Conservation (phyloP, 2,888 invertebrate genomes). For the Lumbricus terrestris region DNA sequence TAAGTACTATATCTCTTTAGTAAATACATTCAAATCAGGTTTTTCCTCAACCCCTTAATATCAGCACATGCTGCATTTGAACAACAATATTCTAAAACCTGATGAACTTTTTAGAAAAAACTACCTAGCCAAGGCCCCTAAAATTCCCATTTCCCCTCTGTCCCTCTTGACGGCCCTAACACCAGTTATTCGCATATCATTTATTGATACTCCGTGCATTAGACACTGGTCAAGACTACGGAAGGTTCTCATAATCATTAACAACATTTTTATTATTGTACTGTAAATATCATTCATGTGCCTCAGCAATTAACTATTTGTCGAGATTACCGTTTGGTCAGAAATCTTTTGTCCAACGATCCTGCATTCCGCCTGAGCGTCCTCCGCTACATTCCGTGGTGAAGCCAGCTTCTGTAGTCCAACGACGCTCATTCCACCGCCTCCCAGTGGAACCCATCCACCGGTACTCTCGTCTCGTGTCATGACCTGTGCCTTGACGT, state of each 20-base stretch:
- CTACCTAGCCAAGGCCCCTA: too few species aligned
- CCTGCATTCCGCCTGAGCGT: background rate
- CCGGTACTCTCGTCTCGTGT: conserved; percentile 94
- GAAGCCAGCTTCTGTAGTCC: conserved; percentile 29
- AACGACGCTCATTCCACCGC: conserved; percentile 90
- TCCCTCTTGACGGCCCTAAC: too few species aligned
- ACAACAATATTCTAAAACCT: too few species aligned
- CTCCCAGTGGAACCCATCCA: conserved; percentile 87
- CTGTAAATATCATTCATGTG: background rate
- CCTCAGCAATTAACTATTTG: background rate
- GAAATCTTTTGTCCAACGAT: background rate
- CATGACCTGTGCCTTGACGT: conserved; percentile 98
- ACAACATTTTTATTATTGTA: background rate
- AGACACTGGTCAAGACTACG: background rate
- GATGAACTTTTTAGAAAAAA: too few species aligned
- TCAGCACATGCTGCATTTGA: too few species aligned
- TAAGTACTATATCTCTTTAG: too few species aligned
- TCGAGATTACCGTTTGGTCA: background rate
- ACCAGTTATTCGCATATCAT: too few species aligned
- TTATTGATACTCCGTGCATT: background rate
- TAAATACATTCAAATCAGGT: too few species aligned
- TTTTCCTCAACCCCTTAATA: too few species aligned
- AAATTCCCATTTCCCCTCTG: too few species aligned
- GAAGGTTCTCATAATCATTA: background rate
- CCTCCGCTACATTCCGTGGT: background rate